Evolutionary conservation across 2,797 vertebrate genomes (phyloP).

Genomic region (Rhadinocentrus ornatus): DNA sequence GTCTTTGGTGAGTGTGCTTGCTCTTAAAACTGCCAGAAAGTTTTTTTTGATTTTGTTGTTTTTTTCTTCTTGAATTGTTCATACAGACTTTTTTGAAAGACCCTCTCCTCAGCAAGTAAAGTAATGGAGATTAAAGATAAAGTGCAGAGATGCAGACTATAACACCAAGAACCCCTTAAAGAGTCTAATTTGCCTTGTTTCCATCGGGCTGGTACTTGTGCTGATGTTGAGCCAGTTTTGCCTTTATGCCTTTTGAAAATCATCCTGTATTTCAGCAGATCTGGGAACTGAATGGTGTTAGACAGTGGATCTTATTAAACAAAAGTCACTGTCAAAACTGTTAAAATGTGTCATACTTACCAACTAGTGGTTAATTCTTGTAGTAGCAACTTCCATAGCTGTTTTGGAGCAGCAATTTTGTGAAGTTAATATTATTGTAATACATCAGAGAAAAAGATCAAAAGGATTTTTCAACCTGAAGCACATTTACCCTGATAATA

Average conservation of each 20-base stretch:
- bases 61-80: constrained; percentile 6
- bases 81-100: not conserved
- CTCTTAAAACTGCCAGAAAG: constrained; percentile 41
- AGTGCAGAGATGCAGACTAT: not conserved
- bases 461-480: not conserved
- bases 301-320: not conserved
- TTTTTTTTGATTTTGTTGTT: not conserved
- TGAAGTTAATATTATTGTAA: not conserved
- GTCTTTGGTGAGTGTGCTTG: constrained; percentile 39
- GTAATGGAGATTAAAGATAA: not conserved
- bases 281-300: not conserved
- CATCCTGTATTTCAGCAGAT: not conserved
- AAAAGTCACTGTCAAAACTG: not conserved
- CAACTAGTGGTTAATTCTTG: not conserved
- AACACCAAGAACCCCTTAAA: not conserved
- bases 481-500: not conserved
- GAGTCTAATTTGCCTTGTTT: not conserved
- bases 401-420: not conserved
- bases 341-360: not conserved
- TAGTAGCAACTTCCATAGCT: not conserved
- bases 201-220: not conserved
- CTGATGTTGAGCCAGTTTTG: not conserved
- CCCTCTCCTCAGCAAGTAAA: constrained; percentile 1
- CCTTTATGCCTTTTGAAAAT: not conserved
- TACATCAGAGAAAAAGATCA: not conserved